Evolutionary conservation across 2,888 invertebrate species (phyloP), one percentile per base, ranked within the genome.

Genomic region (Neoascia interrupta): DNA sequence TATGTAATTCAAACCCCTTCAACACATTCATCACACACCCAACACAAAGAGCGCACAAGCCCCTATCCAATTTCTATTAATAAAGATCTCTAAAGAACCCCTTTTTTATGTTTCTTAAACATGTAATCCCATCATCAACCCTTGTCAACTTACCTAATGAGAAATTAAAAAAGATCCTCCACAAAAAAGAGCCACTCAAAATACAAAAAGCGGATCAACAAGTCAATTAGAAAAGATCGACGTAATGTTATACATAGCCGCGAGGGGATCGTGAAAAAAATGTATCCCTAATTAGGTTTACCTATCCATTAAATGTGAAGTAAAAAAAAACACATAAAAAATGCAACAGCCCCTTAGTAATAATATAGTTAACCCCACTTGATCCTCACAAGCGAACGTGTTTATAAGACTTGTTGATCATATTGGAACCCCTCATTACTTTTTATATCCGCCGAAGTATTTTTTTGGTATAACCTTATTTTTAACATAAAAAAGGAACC

Each of bases 281-380:
- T 74, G 28, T 63, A 49, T 51, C 45, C 41, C 70, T 63, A 56
- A 70, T 76, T 70, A 28, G 16, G 23, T 49, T 21, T 36, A 31
- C 23, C 23, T 41, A 43, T 34, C 37, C 3, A 11, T 37, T 37
- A 45, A 51, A 34, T 45, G 41, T 41, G 43, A 60, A 21, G 64
- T 64, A 70, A 70, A 64, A 61, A 41, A 47, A 64, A 43, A 56
- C 70, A 69, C 37, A 28, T 75, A 63, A 63, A 70, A 66, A 61
- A 70, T 2, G 11, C 13, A 51, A 49, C 53, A 54, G 34, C 54
- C 66, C 58, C 41, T 56, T n/a, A n/a, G n/a, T n/a, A 54, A 49
- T 66, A 47, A 56, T 47, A 23, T 54, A 26, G 68, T 79, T 79
- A 66, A 73, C 73, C 79, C 79, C 79, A 79, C 79, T 79, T 79